Percentiles rank a stretch among this genome's conserved stretches.
phyloP scores from a whole-genome alignment of 2,888 invertebrate species.

The Lasioglossum malachurum region DNA sequence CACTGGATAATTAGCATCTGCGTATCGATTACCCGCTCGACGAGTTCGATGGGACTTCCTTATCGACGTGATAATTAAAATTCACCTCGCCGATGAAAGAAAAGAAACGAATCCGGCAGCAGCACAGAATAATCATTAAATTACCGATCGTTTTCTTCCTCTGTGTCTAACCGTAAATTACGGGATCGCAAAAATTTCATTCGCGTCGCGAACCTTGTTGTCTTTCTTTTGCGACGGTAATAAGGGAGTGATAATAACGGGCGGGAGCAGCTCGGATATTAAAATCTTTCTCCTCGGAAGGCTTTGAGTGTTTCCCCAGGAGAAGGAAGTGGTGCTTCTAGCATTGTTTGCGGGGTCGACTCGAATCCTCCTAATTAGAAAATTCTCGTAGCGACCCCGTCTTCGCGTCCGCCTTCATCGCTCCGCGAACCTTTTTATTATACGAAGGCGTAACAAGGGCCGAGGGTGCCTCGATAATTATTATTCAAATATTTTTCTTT shows the following conservation, averaged over 20 bases:
- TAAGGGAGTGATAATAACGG: conserved; percentile 71
- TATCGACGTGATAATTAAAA: conserved; percentile 51
- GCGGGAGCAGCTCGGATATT: conserved; percentile 64
- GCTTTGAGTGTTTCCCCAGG: conserved; percentile 63
- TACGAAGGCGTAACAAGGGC: conserved; percentile 67
- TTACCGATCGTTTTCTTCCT: conserved; percentile 55
- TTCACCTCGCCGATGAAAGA: not conserved
- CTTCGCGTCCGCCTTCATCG: conserved; percentile 64
- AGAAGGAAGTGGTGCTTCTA: conserved; percentile 69
- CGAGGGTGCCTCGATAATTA: conserved; percentile 75
- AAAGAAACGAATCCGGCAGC: conserved; percentile 16
- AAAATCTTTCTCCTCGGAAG: conserved; percentile 65
- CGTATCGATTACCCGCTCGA: conserved; percentile 40
- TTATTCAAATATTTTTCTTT: conserved; percentile 83
- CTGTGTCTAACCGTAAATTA: conserved; percentile 45
- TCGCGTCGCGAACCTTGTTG: conserved; percentile 10
- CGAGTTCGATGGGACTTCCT: conserved; percentile 37
- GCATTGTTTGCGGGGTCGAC: conserved; percentile 75
- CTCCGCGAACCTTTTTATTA: conserved; percentile 68
- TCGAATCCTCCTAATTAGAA: conserved; percentile 82
- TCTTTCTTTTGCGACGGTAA: conserved; percentile 58
- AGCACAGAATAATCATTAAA: conserved; percentile 49
- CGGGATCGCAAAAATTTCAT: conserved; percentile 19
- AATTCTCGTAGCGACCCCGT: conserved; percentile 77
- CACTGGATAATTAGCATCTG: conserved; percentile 35